Base-by-base conservation (phyloP, 2,797 vertebrate genomes). In the Sebastes minor region DNA sequence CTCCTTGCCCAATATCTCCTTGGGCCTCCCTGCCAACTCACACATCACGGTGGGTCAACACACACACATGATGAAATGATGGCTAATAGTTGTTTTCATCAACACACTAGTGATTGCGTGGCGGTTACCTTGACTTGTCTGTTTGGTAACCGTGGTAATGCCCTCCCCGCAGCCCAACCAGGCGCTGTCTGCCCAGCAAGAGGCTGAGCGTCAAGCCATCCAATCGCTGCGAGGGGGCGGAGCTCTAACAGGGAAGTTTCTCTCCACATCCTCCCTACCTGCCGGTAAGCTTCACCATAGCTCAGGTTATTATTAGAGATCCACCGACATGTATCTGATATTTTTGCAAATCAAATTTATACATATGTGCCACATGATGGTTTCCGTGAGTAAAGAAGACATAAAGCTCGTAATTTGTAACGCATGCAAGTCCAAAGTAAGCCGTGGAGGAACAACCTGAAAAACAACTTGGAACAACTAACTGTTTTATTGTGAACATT, bases 1-100 rank as follows among this genome's bases (percentile, higher is more conserved):
- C 0, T 99, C 98, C 59, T 95, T 99, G 88, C 98, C 98, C 77
- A 99, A 99, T 89, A 99, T 99, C 94, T 99, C 97, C 88, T 92
- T 99, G 92, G 98, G 98, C 80, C 97, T 99, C 78, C 97, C 97
- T 73, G 96, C 97, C 86, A 97, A 96, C 93, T 96, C 97, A 4
- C 97, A 97, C 95, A 96, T 98, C 85, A 96, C 95, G 3, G 98
- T 99, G 76, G 94, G 97, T 95, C 72, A 63, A 56, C 23, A 5
- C 22, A 33, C 30, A 33, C 6, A 53, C 35, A 13, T 38, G 13
- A 38, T 63, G 30, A 35, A 23, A 23, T 63, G 33, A 23, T 0
- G 7, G 8, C 8, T 25, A 11, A 22, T 38, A 6, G 63, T 46
- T 49, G 23, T 10, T 65, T 42, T 27, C 2, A 65, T 65, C 63